These are phyloP conservation scores for Epistrophella euchroma DNA, from an alignment of 2,888 invertebrate species.

Conservation along the genomic window DNA sequence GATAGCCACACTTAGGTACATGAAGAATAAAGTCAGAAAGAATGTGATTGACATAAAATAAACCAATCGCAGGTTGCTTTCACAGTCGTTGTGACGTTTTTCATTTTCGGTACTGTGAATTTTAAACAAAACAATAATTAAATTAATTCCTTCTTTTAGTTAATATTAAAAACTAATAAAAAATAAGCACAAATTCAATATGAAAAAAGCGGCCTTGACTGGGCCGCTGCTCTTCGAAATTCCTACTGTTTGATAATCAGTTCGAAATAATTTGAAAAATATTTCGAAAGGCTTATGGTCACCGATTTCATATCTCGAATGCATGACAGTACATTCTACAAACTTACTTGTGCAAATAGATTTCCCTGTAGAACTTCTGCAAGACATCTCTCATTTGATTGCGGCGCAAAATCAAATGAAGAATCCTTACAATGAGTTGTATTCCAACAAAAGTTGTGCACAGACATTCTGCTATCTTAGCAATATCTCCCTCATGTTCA, in stretches of 20 bases:
- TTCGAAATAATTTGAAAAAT: too few species aligned
- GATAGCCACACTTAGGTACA: constrained; percentile 33
- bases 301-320: too few species aligned
- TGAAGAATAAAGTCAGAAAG: constrained; percentile 58
- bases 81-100: constrained; percentile 46
- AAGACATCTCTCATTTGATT: constrained; percentile 59
- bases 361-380: constrained; percentile 70
- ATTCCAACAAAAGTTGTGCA: constrained; percentile 71
- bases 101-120: constrained; percentile 57
- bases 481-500: constrained; percentile 63
- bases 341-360: constrained; percentile 69
- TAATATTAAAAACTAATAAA: too few species aligned
- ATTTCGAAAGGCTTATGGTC: too few species aligned
- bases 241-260: too few species aligned
- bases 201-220: too few species aligned
- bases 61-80: constrained; percentile 41
- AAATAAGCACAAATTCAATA: too few species aligned
- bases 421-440: constrained; percentile 68
- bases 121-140: background rate
- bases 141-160: background rate
- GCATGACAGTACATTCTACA: too few species aligned
- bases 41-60: constrained; percentile 59
- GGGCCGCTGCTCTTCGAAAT: too few species aligned
- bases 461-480: constrained; percentile 69
- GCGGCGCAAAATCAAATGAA: constrained; percentile 43